These are phyloP conservation scores for Notolepis coatsorum DNA, from an alignment of 2,797 vertebrate genomes.

Conservation along the genomic window DNA sequence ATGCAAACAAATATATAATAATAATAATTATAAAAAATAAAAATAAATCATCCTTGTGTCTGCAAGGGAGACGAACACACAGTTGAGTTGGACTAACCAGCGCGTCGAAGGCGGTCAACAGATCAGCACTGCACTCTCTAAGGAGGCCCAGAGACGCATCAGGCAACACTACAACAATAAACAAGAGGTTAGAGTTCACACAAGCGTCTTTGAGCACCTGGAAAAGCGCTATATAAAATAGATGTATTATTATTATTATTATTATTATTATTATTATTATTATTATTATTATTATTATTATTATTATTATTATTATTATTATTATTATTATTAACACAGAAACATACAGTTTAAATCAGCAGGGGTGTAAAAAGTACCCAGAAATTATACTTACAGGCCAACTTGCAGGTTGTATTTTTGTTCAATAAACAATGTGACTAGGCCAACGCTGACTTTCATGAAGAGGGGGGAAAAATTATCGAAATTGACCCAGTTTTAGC, in stretches of 20 bases:
- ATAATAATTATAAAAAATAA: too few species aligned
- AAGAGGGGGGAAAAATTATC: too few species aligned
- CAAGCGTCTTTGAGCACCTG: too few species aligned
- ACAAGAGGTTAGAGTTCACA: neutral
- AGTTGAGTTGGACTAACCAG: slow-evolving; percentile 80
- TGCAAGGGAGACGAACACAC: neutral
- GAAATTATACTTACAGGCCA: too few species aligned
- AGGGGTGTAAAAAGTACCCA: too few species aligned
- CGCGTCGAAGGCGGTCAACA: slow-evolving; percentile 73
- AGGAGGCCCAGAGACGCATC: slow-evolving; percentile 78
- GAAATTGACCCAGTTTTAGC: too few species aligned
- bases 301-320: neutral
- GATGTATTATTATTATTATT: neutral
- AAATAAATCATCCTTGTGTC: too few species aligned
- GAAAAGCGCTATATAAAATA: neutral
- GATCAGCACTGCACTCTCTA: slow-evolving; percentile 78
- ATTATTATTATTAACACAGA: neutral
- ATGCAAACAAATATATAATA: too few species aligned
- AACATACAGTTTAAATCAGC: neutral
- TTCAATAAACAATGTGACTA: too few species aligned
- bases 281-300: neutral
- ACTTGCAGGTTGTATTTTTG: too few species aligned
- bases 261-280: neutral
- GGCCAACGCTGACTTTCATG: too few species aligned
- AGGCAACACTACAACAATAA: slow-evolving; percentile 80